Conservation (phyloP, 1,140 invertebrate genomes). For the Achatina immaculata region DNA sequence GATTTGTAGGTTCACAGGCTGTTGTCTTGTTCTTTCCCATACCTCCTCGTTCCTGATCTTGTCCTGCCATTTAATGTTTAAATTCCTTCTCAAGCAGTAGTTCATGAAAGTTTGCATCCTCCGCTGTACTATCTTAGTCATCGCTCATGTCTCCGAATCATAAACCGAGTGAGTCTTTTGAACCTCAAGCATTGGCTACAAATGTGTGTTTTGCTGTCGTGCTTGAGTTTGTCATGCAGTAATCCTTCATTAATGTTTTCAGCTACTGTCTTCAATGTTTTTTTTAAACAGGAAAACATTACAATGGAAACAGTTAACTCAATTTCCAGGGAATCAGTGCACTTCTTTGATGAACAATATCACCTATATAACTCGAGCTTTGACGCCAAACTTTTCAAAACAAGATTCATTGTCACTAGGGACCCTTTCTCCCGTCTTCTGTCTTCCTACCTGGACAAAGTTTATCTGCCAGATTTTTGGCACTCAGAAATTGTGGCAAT, state of each 20-base stretch:
- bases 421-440: slow-evolving; percentile 28
- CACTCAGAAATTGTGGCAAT: not conserved
- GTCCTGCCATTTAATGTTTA: no score
- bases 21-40: no score
- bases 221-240: no score
- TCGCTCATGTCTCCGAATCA: no score
- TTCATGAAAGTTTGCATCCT: no score
- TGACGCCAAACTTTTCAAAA: not conserved
- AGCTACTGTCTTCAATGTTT: not conserved
- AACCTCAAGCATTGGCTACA: no score
- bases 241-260: not conserved
- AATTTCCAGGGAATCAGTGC: slow-evolving; percentile 4
- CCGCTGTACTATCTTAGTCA: no score
- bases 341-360: not conserved
- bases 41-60: no score
- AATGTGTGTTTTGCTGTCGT: no score
- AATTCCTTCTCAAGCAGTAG: no score
- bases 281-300: not conserved
- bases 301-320: not conserved
- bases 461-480: slow-evolving; percentile 28
- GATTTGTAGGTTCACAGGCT: no score
- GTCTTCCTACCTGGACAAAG: slow-evolving; percentile 21
- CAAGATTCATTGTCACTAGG: slow-evolving; percentile 9
- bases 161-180: no score
- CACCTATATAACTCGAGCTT: not conserved